These are phyloP conservation scores for Enteromius viviparus DNA, from an alignment of 2,797 vertebrate genomes.

Conservation along the genomic window DNA sequence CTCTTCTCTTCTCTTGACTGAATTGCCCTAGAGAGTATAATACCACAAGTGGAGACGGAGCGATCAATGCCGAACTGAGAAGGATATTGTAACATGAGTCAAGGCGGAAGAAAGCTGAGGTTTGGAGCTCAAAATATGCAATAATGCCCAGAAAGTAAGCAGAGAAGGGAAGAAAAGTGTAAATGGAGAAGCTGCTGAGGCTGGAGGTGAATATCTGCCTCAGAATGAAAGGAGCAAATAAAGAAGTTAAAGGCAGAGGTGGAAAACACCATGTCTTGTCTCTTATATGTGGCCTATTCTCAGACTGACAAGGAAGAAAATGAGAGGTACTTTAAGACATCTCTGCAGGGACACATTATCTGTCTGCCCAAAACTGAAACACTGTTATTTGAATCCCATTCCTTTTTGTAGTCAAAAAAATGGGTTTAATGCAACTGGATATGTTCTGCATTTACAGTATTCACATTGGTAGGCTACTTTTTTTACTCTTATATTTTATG, in stretches of 20 bases:
- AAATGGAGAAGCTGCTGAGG: conserved; percentile 29
- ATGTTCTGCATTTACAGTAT: conserved; percentile 17
- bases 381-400: conserved; percentile 25
- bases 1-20: not conserved
- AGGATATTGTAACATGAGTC: conserved; percentile 39
- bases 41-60: not conserved
- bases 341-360: conserved; percentile 27
- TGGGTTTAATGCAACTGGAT: conserved; percentile 1
- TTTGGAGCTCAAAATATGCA: conserved; percentile 25
- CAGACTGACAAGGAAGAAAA: conserved; percentile 33
- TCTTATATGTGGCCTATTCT: not conserved
- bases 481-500: not conserved
- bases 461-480: conserved; percentile 2
- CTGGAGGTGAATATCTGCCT: conserved; percentile 18
- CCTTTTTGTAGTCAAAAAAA: conserved; percentile 7
- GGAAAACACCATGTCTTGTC: not conserved
- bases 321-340: conserved; percentile 20
- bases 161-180: conserved; percentile 25
- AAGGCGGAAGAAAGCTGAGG: conserved; percentile 29
- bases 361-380: conserved; percentile 25
- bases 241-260: conserved; percentile 9
- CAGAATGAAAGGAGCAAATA: not conserved
- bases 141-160: conserved; percentile 27
- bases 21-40: conserved; percentile 8
- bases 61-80: conserved; percentile 32